Conservation (phyloP, 2,113 vertebrate species). For the Tapirus terrestris region DNA sequence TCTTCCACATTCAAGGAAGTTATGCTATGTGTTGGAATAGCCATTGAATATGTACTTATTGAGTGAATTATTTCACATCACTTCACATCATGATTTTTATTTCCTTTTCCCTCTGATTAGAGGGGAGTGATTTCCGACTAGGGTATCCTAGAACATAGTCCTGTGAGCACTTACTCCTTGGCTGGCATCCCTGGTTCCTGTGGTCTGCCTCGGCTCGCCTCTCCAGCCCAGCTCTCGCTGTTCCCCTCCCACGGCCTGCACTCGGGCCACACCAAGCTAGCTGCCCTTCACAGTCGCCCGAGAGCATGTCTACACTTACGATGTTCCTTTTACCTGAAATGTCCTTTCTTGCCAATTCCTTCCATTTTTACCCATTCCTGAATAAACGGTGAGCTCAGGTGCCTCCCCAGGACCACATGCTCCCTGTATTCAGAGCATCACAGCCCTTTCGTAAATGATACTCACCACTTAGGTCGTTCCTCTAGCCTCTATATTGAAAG, state of each 20-base stretch:
- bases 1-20: background rate
- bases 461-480: background rate
- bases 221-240: background rate
- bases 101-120: background rate
- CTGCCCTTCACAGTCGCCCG: background rate
- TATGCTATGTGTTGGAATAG: background rate
- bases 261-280: background rate
- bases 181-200: background rate
- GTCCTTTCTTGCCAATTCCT: background rate
- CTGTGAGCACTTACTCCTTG: background rate
- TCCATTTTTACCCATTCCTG: background rate
- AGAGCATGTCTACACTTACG: background rate
- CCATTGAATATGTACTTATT: background rate
- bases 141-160: background rate
- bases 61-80: background rate
- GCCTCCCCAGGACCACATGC: no score
- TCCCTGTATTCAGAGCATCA: background rate
- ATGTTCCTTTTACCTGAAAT: background rate
- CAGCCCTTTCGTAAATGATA: background rate
- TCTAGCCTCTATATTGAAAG: background rate
- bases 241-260: background rate
- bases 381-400: background rate
- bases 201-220: background rate
- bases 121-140: background rate
- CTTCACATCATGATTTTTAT: background rate